Evolutionary conservation across 2,797 vertebrate species (phyloP), one percentile per base, ranked within the genome.

Genomic region (Chelon auratus): DNA sequence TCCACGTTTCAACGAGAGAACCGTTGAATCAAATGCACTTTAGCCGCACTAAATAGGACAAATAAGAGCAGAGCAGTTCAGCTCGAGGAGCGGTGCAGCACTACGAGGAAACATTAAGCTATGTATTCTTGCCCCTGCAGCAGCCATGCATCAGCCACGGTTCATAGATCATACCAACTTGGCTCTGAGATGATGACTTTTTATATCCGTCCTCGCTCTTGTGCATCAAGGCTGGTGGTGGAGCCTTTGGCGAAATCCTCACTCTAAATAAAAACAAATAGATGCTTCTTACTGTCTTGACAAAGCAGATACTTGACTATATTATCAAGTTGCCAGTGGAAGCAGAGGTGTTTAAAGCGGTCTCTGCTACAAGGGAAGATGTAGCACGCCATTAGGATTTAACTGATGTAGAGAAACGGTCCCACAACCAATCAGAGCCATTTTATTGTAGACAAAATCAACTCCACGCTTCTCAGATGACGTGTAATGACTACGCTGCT

Each of bases 91-190:
- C 42, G n/a, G 64, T 7, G 54, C 60, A 62, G 63, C 2, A 33
- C 62, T 57, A 59, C 22, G 56, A 78, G 82, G 68, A 80, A 80
- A 74, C 82, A 54, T 75, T 80, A 53, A 75, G 65, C 54, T 61
- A 36, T 72, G 74, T 75, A 68, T 54, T 71, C 62, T 14, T 77
- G 47, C 55, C 52, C 33, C 45, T 51, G 71, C 50, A 77, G 73
- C 71, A 80, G 67, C 69, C 62, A 54, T 10, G 66, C 73, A 78
- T 85, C 69, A 81, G 76, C 62, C 74, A 80, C 33, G 58, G 78
- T 79, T 84, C 83, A 83, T 54, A 68, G 81, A 82, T 74, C 77
- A 45, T 78, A 63, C 70, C 75, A 70, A 83, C 68, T 67, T 51
- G 7, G 57, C 59, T 75, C 51, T 39, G 42, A 78, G 74, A 78